Evolutionary conservation across 1,140 invertebrate genomes (phyloP), one percentile per base, ranked within the genome.

Genomic region (Phocides pigmalion): DNA sequence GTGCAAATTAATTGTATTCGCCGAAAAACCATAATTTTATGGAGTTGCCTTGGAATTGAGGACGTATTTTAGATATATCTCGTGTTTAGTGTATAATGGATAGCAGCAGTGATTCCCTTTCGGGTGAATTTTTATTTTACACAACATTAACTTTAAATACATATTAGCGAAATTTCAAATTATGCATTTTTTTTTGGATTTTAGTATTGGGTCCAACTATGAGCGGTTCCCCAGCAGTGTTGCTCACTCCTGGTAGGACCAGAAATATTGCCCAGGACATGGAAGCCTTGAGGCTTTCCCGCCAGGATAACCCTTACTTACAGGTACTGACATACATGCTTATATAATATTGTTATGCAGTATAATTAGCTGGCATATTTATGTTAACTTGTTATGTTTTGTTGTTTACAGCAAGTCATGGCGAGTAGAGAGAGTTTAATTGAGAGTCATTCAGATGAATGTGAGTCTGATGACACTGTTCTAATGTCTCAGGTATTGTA

Each of bases 291-390:
- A 93, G 95, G 66, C 92, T 96, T 15, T 96, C 95, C 20, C 90
- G 96, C 64, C 95, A 96, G 89, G 96, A 97, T 81, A 97, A 97
- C 92, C 96, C 96, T 16, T 97, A 96, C 85, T 89, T 97, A 64
- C 94, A 96, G 93, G 95, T 95, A 79, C 50, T 61, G 49, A 15
- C n/a, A n/a, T n/a, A n/a, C n/a, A 8, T 56, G 19, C 39, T 75
- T 66, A 71, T 51, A 44, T 71, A 72, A 77, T n/a, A n/a, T 53
- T 56, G 22, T 59, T 59, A 59, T 59, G 56, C 22, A 59, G 42
- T 35, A n/a, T n/a, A 47, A 47, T 47, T 46, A 32, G 4, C n/a
- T 32, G 17, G 14, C 14, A 11, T 22, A 12, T 44, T 44, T 35
- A n/a, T 46, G 22, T 25, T 5, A 19, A 41, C 39, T 28, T 44